A percentile compares a stretch with the other conserved stretches of the same genome.
Evolutionary conservation across 2,113 vertebrate species (phyloP).

Genomic region (Cygnus atratus): DNA sequence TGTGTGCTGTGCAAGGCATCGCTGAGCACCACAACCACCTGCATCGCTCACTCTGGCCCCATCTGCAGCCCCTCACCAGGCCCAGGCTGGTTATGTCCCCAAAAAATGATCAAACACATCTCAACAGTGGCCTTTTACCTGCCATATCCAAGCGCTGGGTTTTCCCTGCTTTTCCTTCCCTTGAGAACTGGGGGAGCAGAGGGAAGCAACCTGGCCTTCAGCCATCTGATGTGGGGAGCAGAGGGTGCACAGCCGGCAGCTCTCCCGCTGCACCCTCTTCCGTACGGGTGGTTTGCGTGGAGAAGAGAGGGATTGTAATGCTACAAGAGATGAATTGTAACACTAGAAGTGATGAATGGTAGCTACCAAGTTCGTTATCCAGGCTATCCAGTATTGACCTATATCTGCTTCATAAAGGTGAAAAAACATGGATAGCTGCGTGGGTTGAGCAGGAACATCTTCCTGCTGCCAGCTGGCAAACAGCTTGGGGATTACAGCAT

Average conservation of each 20-base stretch:
- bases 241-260: background rate
- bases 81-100: background rate
- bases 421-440: slow-evolving; percentile 61
- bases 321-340: slow-evolving; percentile 18
- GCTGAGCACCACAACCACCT: background rate
- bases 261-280: background rate
- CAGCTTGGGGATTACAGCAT: slow-evolving; percentile 68
- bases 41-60: no score
- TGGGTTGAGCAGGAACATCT: slow-evolving; percentile 48
- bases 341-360: slow-evolving; percentile 9
- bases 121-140: background rate
- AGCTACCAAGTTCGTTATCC: slow-evolving; percentile 6
- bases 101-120: background rate
- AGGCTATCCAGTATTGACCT: slow-evolving; percentile 38
- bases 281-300: background rate
- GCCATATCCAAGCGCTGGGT: background rate
- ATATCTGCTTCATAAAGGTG: slow-evolving; percentile 63
- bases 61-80: background rate
- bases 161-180: background rate
- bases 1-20: background rate
- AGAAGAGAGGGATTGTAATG: background rate
- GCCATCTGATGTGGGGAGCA: background rate
- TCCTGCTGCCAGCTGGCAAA: slow-evolving; percentile 68
- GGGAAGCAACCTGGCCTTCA: background rate
- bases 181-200: background rate